Base-by-base conservation (phyloP, 2,797 vertebrate species). In the Schizopygopsis malacanthus region DNA sequence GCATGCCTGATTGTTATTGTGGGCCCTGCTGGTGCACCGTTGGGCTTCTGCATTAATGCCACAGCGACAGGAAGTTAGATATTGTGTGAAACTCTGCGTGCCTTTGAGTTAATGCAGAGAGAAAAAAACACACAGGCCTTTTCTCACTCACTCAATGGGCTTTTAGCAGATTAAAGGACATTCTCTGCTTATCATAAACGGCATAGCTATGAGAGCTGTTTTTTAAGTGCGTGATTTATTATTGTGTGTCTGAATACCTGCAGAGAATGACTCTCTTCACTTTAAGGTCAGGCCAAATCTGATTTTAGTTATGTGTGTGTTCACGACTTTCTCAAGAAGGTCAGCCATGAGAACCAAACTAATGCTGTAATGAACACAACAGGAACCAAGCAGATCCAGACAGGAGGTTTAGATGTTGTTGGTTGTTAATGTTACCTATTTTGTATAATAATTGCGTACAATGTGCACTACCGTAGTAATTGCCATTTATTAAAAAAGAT, bases 51-150 rank as follows among this genome's bases (percentile, higher is more conserved):
- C 47, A 9, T 89, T 88, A 75, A 86, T 81, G 81, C 84, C 56
- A 86, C 87, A 28, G 90, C 67, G n/a, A 90, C 89, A 85, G 88
- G 92, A 91, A 94, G 92, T 90, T 89, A 90, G 92, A 93, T 91
- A 92, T 80, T 85, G 87, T 89, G 87, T 77, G 82, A 91, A 89
- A 86, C 86, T 37, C 70, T 89, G 88, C 88, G 82, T 90, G 83
- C 87, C 75, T 91, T 87, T 73, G 86, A 89, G 71, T 86, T 71
- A 87, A 69, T 65, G 41, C 82, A 80, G 63, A 73, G 16, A 84
- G 65, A 85, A 79, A 79, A 79, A 85, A 70, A 78, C 45, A 89
- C 76, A 88, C 67, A 85, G 78, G 84, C 82, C 73, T 54, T 72
- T 81, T 87, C 69, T 75, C 70, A 39, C 83, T 85, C 79, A 85